phyloP scores from a whole-genome alignment of 35 echinoderm and acorn worm species.

The Amphiura filiformis region DNA sequence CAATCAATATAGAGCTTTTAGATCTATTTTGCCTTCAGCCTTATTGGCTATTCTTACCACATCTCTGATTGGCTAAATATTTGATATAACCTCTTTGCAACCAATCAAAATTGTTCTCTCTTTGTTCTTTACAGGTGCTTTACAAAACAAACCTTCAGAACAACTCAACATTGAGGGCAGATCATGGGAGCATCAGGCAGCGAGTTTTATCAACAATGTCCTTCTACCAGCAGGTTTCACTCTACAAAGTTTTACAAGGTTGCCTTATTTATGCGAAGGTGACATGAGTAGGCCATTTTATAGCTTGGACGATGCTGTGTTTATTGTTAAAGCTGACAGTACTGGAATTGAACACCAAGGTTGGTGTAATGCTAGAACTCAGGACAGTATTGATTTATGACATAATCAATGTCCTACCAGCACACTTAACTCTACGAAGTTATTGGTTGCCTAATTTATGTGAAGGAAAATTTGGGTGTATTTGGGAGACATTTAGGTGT shows the following conservation, averaged over 20 bases:
- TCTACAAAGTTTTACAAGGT: conserved; percentile 71
- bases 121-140: conserved; percentile 52
- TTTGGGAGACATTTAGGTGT: too few species aligned
- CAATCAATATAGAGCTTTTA: too few species aligned
- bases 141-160: conserved; percentile 58
- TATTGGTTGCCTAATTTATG: too few species aligned
- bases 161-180: conserved; percentile 61
- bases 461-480: too few species aligned
- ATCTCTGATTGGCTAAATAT: too few species aligned
- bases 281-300: conserved; percentile 77
- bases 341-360: not conserved
- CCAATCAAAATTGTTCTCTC: too few species aligned
- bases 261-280: conserved; percentile 96
- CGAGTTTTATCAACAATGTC: conserved; percentile 58
- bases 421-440: too few species aligned
- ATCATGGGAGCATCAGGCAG: conserved; percentile 85
- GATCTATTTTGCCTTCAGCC: too few species aligned
- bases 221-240: conserved; percentile 68
- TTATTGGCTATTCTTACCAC: too few species aligned
- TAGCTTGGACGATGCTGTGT: conserved; percentile 79
- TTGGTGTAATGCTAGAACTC: not conserved
- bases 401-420: too few species aligned
- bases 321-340: conserved; percentile 57
- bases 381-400: not conserved
- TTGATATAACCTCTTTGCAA: too few species aligned